Base-by-base conservation (phyloP, 2,888 invertebrate genomes). In the Eupeodes latifasciatus region DNA sequence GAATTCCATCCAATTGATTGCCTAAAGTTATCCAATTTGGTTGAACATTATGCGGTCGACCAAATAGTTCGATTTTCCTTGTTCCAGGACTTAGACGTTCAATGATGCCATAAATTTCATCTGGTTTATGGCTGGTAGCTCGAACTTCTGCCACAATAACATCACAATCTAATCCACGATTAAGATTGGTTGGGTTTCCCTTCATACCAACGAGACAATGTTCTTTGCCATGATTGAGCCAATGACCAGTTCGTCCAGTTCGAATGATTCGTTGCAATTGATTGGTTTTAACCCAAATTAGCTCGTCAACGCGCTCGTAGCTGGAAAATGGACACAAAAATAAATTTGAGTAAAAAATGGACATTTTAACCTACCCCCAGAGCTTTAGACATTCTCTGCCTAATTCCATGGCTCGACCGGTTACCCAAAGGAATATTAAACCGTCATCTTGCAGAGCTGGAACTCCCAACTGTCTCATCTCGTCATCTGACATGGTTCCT, bases 201-300 rank as follows among this genome's bases (percentile, higher is more conserved):
- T 99, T 99, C 96, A 98, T 98, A 9, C 99, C 99, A 4, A 98
- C 96, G 91, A 99, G 94, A 93, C 99, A 99, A 92, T 99, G 99
- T 92, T 99, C 99, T 93, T 99, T 99, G 36, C 99, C 99, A 93
- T 99, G 99, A 93, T 99, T 99, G 40, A 99, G 94, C 99, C 99
- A 99, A 94, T 99, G 99, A 0, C 99, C 99, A 0, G 99, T 99
- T 77, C 99, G 95, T 0, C 99, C 99, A 0, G 99, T 99, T 47
- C 99, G 95, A 91, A 99, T 99, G 91, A 99, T 99, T 84, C 99
- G 94, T 93, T 99, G 99, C 85, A 99, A 94, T 92, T 99, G 99
- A 94, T 99, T 99, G 0, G 99, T 99, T 94, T 99, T 99, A 77
- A 99, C 99, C 99, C 99, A 99, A 91, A 99, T 99, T 57, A 99